phyloP scores from a whole-genome alignment of 2,113 vertebrate species.

The Sciurus niger region DNA sequence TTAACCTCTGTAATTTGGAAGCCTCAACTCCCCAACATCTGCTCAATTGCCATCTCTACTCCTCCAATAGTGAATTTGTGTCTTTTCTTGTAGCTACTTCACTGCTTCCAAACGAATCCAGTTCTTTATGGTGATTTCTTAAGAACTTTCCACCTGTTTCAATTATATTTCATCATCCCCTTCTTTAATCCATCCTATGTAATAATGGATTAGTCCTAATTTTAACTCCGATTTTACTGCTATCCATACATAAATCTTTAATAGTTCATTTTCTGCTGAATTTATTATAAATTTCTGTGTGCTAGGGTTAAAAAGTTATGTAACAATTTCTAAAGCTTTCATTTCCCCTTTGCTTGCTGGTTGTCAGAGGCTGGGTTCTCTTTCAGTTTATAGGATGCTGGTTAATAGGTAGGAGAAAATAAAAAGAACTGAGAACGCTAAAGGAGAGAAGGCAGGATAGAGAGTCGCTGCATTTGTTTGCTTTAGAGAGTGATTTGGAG shows the following conservation, averaged over 20 bases:
- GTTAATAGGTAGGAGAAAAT: background rate
- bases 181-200: background rate
- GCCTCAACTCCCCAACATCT: background rate
- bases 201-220: background rate
- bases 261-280: background rate
- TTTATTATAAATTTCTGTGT: slow-evolving; percentile 18
- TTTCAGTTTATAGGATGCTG: background rate
- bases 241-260: background rate
- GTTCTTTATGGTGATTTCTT: background rate
- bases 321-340: background rate
- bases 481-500: background rate
- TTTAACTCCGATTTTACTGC: slow-evolving; percentile 23
- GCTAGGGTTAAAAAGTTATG: background rate
- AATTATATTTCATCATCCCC: background rate
- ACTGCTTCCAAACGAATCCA: background rate
- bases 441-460: background rate
- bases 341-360: background rate
- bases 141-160: background rate
- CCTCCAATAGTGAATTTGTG: background rate
- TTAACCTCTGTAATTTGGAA: background rate
- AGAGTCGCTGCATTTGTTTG: background rate
- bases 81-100: background rate
- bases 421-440: background rate
- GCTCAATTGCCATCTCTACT: background rate
- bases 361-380: background rate